Percentiles rank a stretch among this genome's conserved stretches.
phyloP scores from a whole-genome alignment of 1,140 invertebrate genomes.

The Neodiprion virginianus region DNA sequence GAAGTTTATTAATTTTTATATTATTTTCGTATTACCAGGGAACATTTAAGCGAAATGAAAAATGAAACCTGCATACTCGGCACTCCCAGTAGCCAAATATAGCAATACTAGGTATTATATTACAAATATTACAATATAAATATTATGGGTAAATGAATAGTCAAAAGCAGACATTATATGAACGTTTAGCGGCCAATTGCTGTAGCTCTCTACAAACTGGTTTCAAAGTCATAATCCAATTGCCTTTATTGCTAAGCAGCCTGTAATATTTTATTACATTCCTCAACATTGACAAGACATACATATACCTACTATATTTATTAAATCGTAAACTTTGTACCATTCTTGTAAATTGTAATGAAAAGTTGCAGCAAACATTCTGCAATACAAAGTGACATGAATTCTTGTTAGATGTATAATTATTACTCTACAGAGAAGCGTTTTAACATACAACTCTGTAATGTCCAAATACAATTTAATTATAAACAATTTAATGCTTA shows the following conservation, averaged over 20 bases:
- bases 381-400: slow-evolving; percentile 6
- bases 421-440: slow-evolving; percentile 3
- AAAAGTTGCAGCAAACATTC: neutral
- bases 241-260: neutral
- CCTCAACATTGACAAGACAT: slow-evolving; percentile 6
- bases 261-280: neutral
- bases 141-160: slow-evolving; percentile 1
- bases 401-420: neutral
- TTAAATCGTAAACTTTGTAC: slow-evolving; percentile 13
- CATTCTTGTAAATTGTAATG: neutral
- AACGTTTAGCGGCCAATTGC: too few species aligned
- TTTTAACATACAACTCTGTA: neutral
- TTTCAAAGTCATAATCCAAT: slow-evolving; percentile 1
- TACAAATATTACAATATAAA: slow-evolving; percentile 8
- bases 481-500: neutral
- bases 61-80: neutral
- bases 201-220: neutral
- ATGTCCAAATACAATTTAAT: neutral
- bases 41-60: neutral
- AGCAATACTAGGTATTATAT: slow-evolving; percentile 8
- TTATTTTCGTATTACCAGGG: neutral
- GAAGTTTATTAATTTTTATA: neutral
- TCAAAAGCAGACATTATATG: neutral
- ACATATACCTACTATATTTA: slow-evolving; percentile 2
- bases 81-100: slow-evolving; percentile 3